These are phyloP conservation scores for Anguilla rostrata DNA, from an alignment of 2,113 vertebrate genomes.

Conservation along the genomic window DNA sequence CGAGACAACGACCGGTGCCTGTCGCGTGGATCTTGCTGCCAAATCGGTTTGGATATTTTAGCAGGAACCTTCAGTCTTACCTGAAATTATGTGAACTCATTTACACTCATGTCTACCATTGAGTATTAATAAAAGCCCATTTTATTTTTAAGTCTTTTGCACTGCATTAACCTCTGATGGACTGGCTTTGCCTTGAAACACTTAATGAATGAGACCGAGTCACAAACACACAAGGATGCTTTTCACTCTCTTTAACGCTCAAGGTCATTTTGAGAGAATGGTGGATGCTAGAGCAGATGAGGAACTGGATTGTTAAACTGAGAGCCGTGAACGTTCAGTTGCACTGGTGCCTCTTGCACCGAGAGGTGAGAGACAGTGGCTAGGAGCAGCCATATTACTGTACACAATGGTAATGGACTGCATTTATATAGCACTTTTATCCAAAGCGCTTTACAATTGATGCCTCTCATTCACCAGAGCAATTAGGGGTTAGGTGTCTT, in stretches of 20 bases:
- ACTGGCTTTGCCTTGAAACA: neutral
- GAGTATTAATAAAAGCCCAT: neutral
- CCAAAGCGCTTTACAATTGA: no score
- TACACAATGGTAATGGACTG: no score
- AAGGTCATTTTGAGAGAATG: neutral
- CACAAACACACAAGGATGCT: neutral
- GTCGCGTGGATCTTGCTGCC: neutral
- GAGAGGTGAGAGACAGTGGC: neutral
- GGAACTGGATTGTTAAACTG: neutral
- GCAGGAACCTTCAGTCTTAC: neutral
- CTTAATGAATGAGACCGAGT: neutral
- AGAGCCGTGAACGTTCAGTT: neutral
- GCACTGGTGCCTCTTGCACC: neutral
- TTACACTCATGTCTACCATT: neutral
- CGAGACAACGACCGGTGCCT: neutral
- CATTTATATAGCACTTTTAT: no score
- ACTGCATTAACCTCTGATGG: no score
- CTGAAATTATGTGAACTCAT: neutral
- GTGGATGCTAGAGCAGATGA: neutral
- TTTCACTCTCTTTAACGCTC: no score
- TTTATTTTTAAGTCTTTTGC: no score
- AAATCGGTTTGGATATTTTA: neutral
- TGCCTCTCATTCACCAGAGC: no score
- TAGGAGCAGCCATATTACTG: neutral
- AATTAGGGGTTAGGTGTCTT: no score